Evolutionary conservation across 2,888 invertebrate species (phyloP).

Genomic region (Papilio demoleus): DNA sequence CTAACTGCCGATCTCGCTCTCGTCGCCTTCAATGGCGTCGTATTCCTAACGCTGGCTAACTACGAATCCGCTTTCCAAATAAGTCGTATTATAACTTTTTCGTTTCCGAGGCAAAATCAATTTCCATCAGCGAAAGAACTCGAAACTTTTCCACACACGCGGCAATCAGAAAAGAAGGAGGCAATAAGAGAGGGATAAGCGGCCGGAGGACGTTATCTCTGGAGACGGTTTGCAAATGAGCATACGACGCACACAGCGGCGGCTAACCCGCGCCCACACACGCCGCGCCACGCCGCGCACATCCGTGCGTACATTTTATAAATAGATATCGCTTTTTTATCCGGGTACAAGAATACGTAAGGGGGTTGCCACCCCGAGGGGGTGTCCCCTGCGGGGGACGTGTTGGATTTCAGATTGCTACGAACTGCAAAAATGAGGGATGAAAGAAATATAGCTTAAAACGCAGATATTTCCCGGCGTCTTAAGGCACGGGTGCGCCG

Average conservation of each 20-base stretch:
- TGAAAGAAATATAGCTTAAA: constrained; percentile 85
- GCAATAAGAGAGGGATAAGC: constrained; percentile 82
- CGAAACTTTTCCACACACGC: constrained; percentile 77
- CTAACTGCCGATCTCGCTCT: constrained; percentile 12
- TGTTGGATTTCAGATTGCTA: constrained; percentile 85
- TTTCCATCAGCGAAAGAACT: constrained; percentile 73
- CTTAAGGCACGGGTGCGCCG: constrained; percentile 70
- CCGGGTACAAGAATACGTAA: constrained; percentile 80
- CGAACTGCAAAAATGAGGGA: constrained; percentile 85
- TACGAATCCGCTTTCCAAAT: constrained; percentile 54
- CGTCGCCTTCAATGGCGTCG: constrained; percentile 17
- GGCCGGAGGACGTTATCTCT: constrained; percentile 81
- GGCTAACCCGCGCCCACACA: constrained; percentile 75
- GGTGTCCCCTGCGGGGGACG: constrained; percentile 79
- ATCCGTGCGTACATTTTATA: constrained; percentile 81
- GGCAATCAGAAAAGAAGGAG: constrained; percentile 81
- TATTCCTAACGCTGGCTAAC: constrained; percentile 43
- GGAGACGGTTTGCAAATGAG: constrained; percentile 84
- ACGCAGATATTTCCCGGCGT: constrained; percentile 84
- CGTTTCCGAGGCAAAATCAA: constrained; percentile 73
- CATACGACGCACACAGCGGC: constrained; percentile 69
- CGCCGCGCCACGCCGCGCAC: constrained; percentile 58
- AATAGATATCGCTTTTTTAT: constrained; percentile 84
- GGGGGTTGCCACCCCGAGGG: constrained; percentile 76
- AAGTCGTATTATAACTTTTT: constrained; percentile 69